phyloP scores from a whole-genome alignment of 2,113 vertebrate species.

The Pantherophis guttatus region DNA sequence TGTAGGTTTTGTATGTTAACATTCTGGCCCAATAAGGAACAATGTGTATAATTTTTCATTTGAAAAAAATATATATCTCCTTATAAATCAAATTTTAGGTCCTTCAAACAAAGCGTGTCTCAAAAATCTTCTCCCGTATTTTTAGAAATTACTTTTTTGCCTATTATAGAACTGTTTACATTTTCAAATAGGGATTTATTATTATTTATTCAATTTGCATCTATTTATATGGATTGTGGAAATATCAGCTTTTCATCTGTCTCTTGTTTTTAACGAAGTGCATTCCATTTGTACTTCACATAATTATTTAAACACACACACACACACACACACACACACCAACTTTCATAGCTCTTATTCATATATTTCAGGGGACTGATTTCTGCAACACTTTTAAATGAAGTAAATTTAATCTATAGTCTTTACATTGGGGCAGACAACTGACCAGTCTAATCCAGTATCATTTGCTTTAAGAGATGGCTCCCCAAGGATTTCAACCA shows the following conservation, averaged over 20 bases:
- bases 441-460: neutral
- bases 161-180: neutral
- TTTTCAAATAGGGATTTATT: neutral
- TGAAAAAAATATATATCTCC: neutral
- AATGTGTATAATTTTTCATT: neutral
- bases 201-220: neutral
- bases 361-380: neutral
- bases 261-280: neutral
- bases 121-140: neutral
- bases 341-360: neutral
- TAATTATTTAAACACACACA: neutral
- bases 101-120: neutral
- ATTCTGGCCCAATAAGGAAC: neutral
- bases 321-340: neutral
- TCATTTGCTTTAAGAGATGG: neutral
- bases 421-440: neutral
- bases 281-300: neutral
- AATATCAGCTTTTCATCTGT: neutral
- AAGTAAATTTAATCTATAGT: neutral
- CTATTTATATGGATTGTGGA: neutral
- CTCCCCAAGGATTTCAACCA: neutral
- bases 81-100: neutral
- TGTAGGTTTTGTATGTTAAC: accelerated
- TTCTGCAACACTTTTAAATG: neutral
- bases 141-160: neutral